Conservation (phyloP, 2,113 vertebrate species). For the Cyanocitta stelleri region DNA sequence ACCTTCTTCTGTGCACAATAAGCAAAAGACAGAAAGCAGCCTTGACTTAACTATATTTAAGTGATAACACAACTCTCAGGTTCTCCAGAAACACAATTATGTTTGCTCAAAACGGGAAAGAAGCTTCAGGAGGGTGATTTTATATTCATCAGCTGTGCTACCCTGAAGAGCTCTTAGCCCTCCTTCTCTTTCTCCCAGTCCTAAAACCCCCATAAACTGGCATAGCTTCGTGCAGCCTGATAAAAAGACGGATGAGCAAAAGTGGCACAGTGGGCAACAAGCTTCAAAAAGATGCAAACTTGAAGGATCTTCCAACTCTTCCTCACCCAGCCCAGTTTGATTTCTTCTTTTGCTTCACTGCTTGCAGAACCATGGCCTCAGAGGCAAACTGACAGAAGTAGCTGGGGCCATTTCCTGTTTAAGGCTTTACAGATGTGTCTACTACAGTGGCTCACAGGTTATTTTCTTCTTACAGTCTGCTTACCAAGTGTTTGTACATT, state of each 20-base stretch:
- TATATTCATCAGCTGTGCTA: neutral
- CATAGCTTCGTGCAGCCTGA: neutral
- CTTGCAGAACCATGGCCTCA: neutral
- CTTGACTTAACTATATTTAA: neutral
- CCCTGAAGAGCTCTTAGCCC: neutral
- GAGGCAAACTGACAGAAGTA: neutral
- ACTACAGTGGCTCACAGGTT: neutral
- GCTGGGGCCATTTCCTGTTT: neutral
- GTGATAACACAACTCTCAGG: neutral
- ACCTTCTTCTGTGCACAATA: neutral
- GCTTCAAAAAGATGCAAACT: neutral
- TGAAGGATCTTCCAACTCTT: neutral
- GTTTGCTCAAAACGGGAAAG: neutral
- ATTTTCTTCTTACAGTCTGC: neutral
- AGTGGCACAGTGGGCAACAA: rapidly evolving
- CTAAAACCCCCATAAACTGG: neutral
- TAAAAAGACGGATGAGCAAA: neutral
- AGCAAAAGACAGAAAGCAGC: neutral
- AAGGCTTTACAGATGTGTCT: neutral
- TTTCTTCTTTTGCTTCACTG: neutral
- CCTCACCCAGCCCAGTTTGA: neutral
- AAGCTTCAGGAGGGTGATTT: neutral
- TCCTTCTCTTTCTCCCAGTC: neutral
- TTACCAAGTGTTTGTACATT: neutral
- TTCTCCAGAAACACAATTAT: neutral